Evolutionary conservation across 2,113 vertebrate genomes (phyloP), one percentile per base, ranked within the genome.

Genomic region (Lagopus muta): DNA sequence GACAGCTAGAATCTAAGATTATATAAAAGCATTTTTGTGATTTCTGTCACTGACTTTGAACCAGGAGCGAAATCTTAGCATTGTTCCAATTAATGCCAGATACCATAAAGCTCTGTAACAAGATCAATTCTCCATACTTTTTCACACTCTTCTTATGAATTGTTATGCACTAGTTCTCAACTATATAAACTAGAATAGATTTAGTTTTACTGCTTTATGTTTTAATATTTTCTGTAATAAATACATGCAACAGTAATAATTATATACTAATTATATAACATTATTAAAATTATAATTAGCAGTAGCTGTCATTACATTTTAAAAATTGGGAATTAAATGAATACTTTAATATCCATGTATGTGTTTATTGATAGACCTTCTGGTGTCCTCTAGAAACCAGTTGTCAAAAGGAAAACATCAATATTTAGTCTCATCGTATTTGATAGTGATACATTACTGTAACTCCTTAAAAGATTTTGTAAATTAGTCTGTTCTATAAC

Each of bases 351-450:
- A 19, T 10, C 4, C 28, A 6, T 4, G 7, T 4, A 2, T 58
- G 3, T 40, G 11, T 47, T 13, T 55, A 57, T 25, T 58, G 6
- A 48, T 20, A 66, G 0, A 4, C 25, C 7, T 40, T 86, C 55
- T 48, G 5, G 27, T 85, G 16, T 50, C 76, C 11, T 79, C 20
- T 83, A 6, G 69, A 81, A 82, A 52, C 24, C 15, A 54, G 3
- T 34, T 78, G 12, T 57, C 32, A 58, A 70, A 83, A 66, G 14
- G 7, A 36, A 89, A 86, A 28, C 11, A 47, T 77, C 50, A 80
- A 18, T 76, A 86, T 86, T 95, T 74, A 65, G 75, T 86, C 30
- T 82, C 28, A 72, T 88, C n/a, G 32, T 64, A 60, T 69, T 70
- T 77, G 20, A 9, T 24, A 86, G 12, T 10, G 5, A 30, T 67